These are phyloP conservation scores for Heliconius melpomene DNA, from an alignment of 1,140 invertebrate species.

Conservation along the genomic window DNA sequence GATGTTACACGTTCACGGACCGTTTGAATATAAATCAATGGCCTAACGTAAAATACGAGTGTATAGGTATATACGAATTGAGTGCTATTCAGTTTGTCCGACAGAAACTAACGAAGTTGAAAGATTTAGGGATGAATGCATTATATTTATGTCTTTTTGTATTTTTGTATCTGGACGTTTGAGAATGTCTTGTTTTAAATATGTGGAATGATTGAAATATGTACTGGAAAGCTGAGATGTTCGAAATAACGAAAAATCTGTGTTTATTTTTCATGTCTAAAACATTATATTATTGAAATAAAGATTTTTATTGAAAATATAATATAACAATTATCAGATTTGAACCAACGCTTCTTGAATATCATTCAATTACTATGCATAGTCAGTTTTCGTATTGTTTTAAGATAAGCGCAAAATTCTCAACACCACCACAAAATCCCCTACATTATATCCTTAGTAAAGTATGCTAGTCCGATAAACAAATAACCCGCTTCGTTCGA, in stretches of 20 bases:
- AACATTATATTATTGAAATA: too few species aligned
- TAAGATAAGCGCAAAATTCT: conserved; percentile 53
- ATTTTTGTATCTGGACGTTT: conserved; percentile 18
- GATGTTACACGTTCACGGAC: conserved; percentile 50
- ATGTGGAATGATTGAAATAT: background rate
- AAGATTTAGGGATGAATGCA: conserved; percentile 30
- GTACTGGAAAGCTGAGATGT: background rate
- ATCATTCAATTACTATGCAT: too few species aligned
- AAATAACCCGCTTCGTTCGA: conserved; percentile 47
- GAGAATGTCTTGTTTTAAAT: background rate
- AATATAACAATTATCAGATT: too few species aligned
- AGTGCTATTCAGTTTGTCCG: conserved; percentile 38
- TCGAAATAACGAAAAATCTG: background rate
- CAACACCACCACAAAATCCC: conserved; percentile 41
- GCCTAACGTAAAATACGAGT: conserved; percentile 41
- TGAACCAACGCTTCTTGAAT: too few species aligned
- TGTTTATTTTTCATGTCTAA: too few species aligned
- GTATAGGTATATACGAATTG: conserved; percentile 28
- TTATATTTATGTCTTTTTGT: conserved; percentile 16
- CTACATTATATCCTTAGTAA: conserved; percentile 45
- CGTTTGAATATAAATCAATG: conserved; percentile 53
- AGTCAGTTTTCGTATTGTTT: background rate
- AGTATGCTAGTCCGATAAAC: conserved; percentile 55
- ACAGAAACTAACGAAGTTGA: conserved; percentile 29
- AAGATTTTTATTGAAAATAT: too few species aligned